These are phyloP conservation scores for Momotus momota DNA, from an alignment of 2,797 vertebrate genomes.

Conservation along the genomic window DNA sequence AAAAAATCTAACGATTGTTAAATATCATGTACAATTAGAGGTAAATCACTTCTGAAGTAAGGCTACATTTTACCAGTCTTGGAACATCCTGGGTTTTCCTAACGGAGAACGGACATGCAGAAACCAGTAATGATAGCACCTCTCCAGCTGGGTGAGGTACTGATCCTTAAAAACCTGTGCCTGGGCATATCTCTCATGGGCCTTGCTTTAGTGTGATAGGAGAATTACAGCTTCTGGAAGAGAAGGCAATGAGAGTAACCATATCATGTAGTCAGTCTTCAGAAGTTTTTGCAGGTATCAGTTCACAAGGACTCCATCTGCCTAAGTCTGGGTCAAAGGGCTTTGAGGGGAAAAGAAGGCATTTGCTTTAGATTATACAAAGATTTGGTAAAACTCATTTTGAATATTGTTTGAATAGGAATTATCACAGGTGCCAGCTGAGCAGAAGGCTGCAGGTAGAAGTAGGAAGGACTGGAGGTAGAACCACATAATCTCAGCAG, in stretches of 20 bases:
- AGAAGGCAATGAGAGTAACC: background rate
- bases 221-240: background rate
- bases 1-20: background rate
- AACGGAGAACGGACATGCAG: background rate
- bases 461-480: background rate
- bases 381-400: background rate
- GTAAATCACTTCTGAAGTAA: background rate
- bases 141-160: background rate
- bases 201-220: background rate
- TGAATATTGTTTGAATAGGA: background rate
- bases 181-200: background rate
- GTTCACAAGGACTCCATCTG: background rate
- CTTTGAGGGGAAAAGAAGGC: background rate
- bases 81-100: background rate
- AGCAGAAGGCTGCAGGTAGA: background rate
- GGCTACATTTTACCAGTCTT: accelerated
- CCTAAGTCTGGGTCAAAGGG: background rate
- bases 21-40: background rate
- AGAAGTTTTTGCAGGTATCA: background rate
- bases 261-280: background rate
- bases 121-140: background rate
- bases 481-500: background rate
- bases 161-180: background rate
- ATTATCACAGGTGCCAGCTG: background rate
- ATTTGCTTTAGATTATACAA: background rate